Percentiles rank a stretch among this genome's conserved stretches.
Evolutionary conservation across 2,888 invertebrate genomes (phyloP).

Genomic region (Cactoblastis cactorum): DNA sequence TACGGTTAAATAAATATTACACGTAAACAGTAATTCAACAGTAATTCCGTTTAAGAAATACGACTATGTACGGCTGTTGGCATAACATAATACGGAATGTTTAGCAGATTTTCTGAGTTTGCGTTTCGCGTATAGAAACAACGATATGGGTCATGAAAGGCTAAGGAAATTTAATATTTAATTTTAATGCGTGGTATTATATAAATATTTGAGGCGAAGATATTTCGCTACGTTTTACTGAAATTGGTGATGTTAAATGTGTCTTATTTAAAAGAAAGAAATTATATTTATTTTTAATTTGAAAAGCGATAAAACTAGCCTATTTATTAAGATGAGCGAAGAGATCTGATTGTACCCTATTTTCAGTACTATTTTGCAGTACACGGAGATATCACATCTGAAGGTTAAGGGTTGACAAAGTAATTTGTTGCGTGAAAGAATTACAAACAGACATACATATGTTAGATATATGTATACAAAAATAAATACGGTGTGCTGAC

Average conservation of each 20-base stretch:
- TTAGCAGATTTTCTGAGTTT: background rate
- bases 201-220: background rate
- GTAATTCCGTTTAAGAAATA: constrained; percentile 1
- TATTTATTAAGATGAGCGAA: no score
- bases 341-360: no score
- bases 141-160: constrained; percentile 1
- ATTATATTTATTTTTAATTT: no score
- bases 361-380: no score
- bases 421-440: no score
- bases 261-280: no score
- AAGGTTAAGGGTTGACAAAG: no score
- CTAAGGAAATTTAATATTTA: background rate
- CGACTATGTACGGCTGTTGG: background rate
- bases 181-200: background rate
- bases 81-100: background rate
- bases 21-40: constrained; percentile 2
- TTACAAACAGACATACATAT: no score
- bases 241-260: background rate
- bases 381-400: no score
- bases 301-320: no score
- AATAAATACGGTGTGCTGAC: no score
- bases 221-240: background rate
- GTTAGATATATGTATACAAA: no score
- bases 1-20: background rate
- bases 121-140: background rate